phyloP scores from a whole-genome alignment of 2,888 invertebrate species.

The Anticlea derivata region DNA sequence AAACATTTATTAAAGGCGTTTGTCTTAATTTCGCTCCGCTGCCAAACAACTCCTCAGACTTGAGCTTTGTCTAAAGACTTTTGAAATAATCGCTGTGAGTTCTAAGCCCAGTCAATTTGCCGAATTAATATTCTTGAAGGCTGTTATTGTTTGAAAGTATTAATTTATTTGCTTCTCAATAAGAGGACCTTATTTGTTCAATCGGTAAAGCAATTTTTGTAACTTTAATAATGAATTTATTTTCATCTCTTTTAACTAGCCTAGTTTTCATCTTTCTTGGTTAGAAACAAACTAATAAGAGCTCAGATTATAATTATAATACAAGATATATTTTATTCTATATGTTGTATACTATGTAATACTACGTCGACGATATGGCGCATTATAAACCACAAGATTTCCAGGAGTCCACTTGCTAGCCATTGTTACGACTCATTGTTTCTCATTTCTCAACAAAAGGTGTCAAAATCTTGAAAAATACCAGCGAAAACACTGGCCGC shows the following conservation, averaged over 20 bases:
- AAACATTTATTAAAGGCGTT: constrained; percentile 52
- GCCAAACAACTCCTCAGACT: constrained; percentile 17
- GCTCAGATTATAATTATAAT: no score
- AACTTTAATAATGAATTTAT: no score
- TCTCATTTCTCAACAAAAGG: constrained; percentile 12
- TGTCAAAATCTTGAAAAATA: constrained; percentile 23
- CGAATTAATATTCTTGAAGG: constrained; percentile 14
- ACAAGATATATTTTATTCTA: no score
- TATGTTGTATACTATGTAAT: no score
- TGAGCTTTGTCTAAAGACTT: constrained; percentile 24
- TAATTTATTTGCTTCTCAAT: constrained; percentile 1
- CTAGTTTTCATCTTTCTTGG: no score
- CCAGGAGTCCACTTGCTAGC: constrained; percentile 10
- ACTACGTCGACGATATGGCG: background rate
- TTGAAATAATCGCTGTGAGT: constrained; percentile 34
- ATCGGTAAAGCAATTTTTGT: no score
- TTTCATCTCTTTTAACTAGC: no score
- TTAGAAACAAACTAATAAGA: no score
- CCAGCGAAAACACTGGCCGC: background rate
- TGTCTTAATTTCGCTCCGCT: constrained; percentile 47
- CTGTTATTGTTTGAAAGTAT: constrained; percentile 6
- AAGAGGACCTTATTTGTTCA: no score
- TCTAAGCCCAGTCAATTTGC: constrained; percentile 13
- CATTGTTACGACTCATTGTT: constrained; percentile 9
- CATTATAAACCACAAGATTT: background rate